Base-by-base conservation (phyloP, 2,888 invertebrate genomes). In the Urechis unicinctus region DNA sequence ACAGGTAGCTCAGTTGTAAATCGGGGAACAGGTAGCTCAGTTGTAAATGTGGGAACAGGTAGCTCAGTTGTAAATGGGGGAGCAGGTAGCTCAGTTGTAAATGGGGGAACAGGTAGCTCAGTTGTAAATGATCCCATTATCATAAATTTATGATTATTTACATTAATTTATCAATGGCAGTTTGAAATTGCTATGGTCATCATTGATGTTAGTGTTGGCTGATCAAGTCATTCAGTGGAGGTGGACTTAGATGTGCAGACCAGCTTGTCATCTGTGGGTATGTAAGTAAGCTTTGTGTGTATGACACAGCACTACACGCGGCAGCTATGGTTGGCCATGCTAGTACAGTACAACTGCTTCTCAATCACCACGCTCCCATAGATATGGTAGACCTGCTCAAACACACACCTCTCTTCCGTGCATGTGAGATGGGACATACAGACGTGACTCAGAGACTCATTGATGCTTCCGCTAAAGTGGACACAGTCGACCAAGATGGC, bases 41-140 rank as follows among this genome's bases (percentile, higher is more conserved):
- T 78, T 62, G 76, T 75, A 60, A 72, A 72, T 65, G 78, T 77
- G 24, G 72, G 70, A 6, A 74, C 75, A 60, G 76, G 78, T 78
- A 36, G 17, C n/a, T n/a, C n/a, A n/a, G n/a, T n/a, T n/a, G n/a
- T n/a, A n/a, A n/a, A n/a, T n/a, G n/a, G n/a, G n/a, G n/a, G n/a
- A n/a, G n/a, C n/a, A n/a, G n/a, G n/a, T n/a, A n/a, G n/a, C n/a
- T n/a, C 70, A 2, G 78, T 78, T 62, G 76, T 75, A 60, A 72
- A 72, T 65, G 78, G 77, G 24, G 72, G 70, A 6, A 74, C 75
- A 60, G 76, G 78, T 78, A 36, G 17, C n/a, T n/a, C n/a, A n/a
- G n/a, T n/a, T n/a, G n/a, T n/a, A n/a, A n/a, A n/a, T n/a, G n/a
- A n/a, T n/a, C n/a, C n/a, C n/a, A n/a, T n/a, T n/a, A n/a, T n/a